phyloP scores from a whole-genome alignment of 2,113 vertebrate genomes.

The Notothenia coriiceps region DNA sequence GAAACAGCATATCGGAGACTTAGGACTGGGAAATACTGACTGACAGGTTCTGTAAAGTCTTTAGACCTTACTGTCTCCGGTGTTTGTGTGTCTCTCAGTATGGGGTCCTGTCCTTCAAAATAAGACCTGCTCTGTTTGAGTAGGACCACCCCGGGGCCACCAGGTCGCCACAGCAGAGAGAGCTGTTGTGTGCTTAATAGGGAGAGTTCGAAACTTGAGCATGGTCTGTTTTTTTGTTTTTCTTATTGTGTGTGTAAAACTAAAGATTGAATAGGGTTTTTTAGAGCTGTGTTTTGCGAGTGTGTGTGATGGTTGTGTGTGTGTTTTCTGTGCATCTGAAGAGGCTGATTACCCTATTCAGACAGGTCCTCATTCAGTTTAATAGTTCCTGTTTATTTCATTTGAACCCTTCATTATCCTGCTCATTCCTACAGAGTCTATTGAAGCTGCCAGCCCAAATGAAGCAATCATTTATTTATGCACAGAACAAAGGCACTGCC shows the following conservation, averaged over 20 bases:
- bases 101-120: conserved; percentile 78
- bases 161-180: conserved; percentile 55
- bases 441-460: conserved; percentile 72
- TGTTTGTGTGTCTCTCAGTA: conserved; percentile 73
- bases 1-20: conserved; percentile 44
- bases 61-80: conserved; percentile 64
- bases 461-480: conserved; percentile 82
- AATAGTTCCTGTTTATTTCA: conserved; percentile 76
- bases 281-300: too few relatives aligned
- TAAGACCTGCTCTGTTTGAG: conserved; percentile 58
- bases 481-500: conserved; percentile 72
- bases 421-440: conserved; percentile 68
- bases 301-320: conserved; percentile 3
- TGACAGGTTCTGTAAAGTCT: conserved; percentile 72
- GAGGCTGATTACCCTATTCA: conserved; percentile 70
- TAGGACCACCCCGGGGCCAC: conserved; percentile 66
- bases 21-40: conserved; percentile 48
- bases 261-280: too few relatives aligned
- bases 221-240: too few relatives aligned
- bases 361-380: conserved; percentile 74
- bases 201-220: too few relatives aligned
- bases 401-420: conserved; percentile 75
- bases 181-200: conserved; percentile 11
- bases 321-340: conserved; percentile 55
- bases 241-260: too few relatives aligned